Base-by-base conservation (phyloP, 2,113 vertebrate genomes). In the Sitta europaea region DNA sequence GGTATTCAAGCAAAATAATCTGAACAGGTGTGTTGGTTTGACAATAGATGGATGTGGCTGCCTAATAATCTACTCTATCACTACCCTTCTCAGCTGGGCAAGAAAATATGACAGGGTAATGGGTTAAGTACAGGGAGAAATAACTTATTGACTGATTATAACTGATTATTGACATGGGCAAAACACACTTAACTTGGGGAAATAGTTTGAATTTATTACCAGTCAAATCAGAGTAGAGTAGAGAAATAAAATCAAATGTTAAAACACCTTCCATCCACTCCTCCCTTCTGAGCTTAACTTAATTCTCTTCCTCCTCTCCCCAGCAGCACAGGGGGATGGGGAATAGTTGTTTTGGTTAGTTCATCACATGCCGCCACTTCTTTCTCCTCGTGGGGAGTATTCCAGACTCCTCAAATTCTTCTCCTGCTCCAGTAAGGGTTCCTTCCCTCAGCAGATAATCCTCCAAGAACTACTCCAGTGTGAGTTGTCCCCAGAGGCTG, bases 1-100 rank as follows among this genome's bases (percentile, higher is more conserved):
- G 6, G 1, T 55, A 70, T 47, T 78, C 38, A 81, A 36, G 14
- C 12, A 77, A 72, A 75, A 13, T 29, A 54, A 54, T 70, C 40
- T 28, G 45, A 45, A 31, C 11, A 78, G 29, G 3, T 47, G 11
- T 40, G 24, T n/a, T 67, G 15, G 13, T 40, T 81, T 40, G 24
- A 53, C 14, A 53, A 22, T 0, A 0, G 20, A 24, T 61, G 20
- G 20, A n/a, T 74, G 9, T 7, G 0, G 0, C 9, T 74, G 13
- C 29, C 53, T 51, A 21, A 24, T 10, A n/a, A 59, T 28, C 28
- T 57, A 6, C 6, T 38, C 24, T 66, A 23, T 36, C 33, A 38
- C 19, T 38, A 23, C 19, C 4, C 18, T 50, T 15, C 15, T 58
- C 33, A 45, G 14, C 45, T 74, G 38, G 9, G 59, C 29, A 74